Evolutionary conservation across 1,140 invertebrate genomes (phyloP), one percentile per base, ranked within the genome.

Genomic region (Lamellibrachia luymesi): DNA sequence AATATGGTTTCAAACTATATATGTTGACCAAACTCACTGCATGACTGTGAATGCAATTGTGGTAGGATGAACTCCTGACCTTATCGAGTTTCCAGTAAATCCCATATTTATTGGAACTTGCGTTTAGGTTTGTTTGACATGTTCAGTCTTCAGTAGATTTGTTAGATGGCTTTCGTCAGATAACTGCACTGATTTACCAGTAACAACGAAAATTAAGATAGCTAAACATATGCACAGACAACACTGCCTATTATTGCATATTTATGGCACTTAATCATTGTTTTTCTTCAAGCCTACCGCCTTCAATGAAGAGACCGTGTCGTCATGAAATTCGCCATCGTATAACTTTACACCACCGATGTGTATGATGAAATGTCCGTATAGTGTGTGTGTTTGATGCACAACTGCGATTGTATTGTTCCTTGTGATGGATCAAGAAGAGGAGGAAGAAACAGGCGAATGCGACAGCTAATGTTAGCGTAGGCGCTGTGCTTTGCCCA

Each of bases 311-410:
- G 64, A 80, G 64, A 80, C 25, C 13, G 64, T 22, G 25, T 8
- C 64, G 64, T 80, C 64, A 22, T 80, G 64, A 80, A 17, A 80
- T 80, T 10, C 64, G 64, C 25, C 64, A 22, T 80, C 64, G 17
- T 80, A 80, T 80, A 80, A 80, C 64, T 80, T 80, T 80, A 22
- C 64, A 80, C 64, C 64, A 80, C 64, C 64, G 64, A 80, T 80
- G 64, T 80, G 64, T 80, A 80, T 80, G 64, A 80, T 80, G 64
- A 80, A 80, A 80, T 80, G 64, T 80, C 64, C 64, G 17, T 80
- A 80, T 80, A 80, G 64, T 80, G 64, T 80, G 52, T 56, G 64
- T 80, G 64, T 80, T 80, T 80, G 64, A 80, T 80, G 64, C 64
- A 80, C 64, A 80, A 80, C 64, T 22, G 64, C 17, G 4, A 80